phyloP scores from a whole-genome alignment of 64 coral and sea anemone genomes.

The Stichodactyla helianthus region DNA sequence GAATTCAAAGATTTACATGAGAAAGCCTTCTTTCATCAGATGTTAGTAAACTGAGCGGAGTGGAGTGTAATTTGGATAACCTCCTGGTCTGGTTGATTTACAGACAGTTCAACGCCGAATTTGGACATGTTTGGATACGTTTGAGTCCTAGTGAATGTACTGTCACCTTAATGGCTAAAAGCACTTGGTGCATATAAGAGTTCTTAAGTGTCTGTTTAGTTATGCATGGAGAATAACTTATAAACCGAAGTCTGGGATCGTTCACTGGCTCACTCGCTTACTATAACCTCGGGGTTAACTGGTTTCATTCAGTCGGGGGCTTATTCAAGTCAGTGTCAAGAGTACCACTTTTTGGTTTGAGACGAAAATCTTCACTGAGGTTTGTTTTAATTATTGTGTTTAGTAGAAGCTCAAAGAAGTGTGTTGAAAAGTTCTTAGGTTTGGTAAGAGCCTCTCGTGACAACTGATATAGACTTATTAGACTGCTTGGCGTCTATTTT shows the following conservation, averaged over 20 bases:
- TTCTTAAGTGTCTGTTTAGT: slow-evolving; percentile 9
- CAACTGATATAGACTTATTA: background rate
- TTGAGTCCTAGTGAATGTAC: background rate
- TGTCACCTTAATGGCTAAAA: slow-evolving; percentile 10
- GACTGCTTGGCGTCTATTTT: background rate
- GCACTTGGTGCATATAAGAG: background rate
- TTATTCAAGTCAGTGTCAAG: background rate
- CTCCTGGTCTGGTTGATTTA: background rate
- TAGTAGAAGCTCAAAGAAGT: background rate
- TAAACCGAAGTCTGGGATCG: background rate
- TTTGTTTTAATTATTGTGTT: background rate
- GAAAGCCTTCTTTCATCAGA: background rate
- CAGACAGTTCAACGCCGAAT: background rate
- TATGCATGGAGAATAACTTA: background rate
- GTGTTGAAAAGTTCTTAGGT: background rate
- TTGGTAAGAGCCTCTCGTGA: background rate
- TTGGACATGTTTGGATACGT: slow-evolving; percentile 2
- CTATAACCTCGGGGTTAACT: background rate
- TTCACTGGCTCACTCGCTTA: background rate
- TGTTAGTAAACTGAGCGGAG: background rate
- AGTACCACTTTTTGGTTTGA: background rate
- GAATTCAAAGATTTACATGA: background rate
- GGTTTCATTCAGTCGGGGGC: background rate
- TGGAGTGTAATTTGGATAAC: background rate
- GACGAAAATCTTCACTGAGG: background rate